Base-by-base conservation (phyloP, 2,888 invertebrate species). In the Volucella zonaria region DNA sequence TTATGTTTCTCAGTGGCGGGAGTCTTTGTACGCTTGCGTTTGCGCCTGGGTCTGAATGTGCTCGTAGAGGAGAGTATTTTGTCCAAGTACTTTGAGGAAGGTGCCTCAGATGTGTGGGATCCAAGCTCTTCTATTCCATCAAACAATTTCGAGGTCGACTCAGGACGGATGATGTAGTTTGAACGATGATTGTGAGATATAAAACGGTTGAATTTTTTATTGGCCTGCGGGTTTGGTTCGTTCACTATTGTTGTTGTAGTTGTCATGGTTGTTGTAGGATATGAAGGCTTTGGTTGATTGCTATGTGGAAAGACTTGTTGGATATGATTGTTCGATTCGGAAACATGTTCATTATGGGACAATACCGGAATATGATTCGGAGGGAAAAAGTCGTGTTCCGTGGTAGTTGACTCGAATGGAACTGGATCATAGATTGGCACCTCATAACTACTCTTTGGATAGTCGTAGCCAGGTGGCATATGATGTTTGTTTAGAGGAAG, bases 371-470 rank as follows among this genome's bases (percentile, higher is more conserved):
- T 9, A 18, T 76, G 51, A 54, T 81, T 77, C 12, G 85, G 85
- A 1, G 85, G 85, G 18, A 85, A 85, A 47, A 52, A 77, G 15
- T 85, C 85, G 3, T 89, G 88, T 6, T 89, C 88, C 11, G 89
- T 82, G 8, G 89, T 87, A 45, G 87, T 89, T 12, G 90, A 87
- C 38, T 90, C 91, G 47, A 91, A 91, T 4, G 91, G 90, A 82
- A 90, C 88, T 1, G 90, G 89, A 83, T 92, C 91, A 40, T 91
- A 91, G 15, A 91, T 88, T 40, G 92, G 92, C n/a, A 92, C 91
- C 81, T 91, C 91, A 76, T 92, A 92, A 58, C 92, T 91, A 8
- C 90, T 90, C 76, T 91, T 91, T 11, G 91, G 90, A 31, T 89
- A 91, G 45, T 91, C 89, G 43, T 90, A 91, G 3, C 90, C 87